These are phyloP conservation scores for Leptinotarsa defecta DNA, from an alignment of 1,140 invertebrate genomes.

Conservation along the genomic window DNA sequence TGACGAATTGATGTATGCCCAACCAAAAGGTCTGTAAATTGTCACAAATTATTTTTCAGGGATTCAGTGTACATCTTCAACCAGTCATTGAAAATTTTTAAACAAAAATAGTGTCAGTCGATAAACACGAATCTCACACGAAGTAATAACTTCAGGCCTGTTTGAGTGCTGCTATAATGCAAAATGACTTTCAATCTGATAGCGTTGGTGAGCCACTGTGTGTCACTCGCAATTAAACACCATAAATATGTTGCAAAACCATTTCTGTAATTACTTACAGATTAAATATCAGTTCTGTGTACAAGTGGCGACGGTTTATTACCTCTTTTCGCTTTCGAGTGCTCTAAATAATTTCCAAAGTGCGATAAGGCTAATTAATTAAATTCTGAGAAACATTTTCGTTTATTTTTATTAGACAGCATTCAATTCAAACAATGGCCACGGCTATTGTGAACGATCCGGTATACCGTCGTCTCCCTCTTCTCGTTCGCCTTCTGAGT, in stretches of 20 bases:
- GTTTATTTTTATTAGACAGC: conserved; percentile 37
- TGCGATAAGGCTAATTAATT: conserved; percentile 44
- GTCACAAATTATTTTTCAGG: too few species aligned
- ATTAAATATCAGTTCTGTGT: conserved; percentile 30
- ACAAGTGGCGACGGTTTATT: conserved; percentile 35
- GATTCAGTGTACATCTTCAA: too few species aligned
- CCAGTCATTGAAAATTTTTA: neutral
- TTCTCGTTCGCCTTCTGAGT: neutral
- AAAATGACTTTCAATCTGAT: conserved; percentile 26
- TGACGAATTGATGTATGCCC: too few species aligned
- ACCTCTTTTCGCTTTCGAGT: conserved; percentile 31
- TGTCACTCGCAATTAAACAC: conserved; percentile 25
- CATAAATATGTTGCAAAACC: conserved; percentile 31
- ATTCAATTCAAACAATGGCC: conserved; percentile 22
- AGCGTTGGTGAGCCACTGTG: conserved; percentile 13
- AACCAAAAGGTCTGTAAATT: too few species aligned
- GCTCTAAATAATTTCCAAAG: conserved; percentile 38
- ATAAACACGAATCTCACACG: conserved; percentile 9
- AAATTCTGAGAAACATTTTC: conserved; percentile 42
- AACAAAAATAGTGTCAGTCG: neutral
- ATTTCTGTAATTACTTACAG: conserved; percentile 29
- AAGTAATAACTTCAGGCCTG: conserved; percentile 17
- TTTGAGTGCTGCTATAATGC: conserved; percentile 25
- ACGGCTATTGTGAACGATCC: neutral
- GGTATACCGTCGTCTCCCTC: neutral